Evolutionary conservation across 1,140 invertebrate genomes (phyloP), one percentile per base, ranked within the genome.

Genomic region (Stenopsyche tienmushanensis): DNA sequence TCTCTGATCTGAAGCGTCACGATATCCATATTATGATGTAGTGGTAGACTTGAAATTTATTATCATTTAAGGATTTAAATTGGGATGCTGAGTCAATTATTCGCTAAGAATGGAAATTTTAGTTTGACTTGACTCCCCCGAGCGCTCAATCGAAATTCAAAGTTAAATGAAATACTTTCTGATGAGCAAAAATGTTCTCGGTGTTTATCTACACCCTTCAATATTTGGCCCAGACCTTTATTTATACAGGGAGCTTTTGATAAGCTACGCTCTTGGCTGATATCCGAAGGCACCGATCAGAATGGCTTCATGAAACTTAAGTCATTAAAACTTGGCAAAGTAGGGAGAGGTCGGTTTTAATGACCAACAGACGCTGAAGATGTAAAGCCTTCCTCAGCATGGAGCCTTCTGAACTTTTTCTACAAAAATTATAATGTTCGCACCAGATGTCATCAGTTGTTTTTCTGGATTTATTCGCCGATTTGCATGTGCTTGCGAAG

Each of bases 321-420:
- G 54, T 57, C 54, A 34, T 57, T 57, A 57, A 57, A 57, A 57
- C 54, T 57, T 57, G 41, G 5, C 29, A 34, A 34, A 34, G 29
- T 34, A 13, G 13, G 29, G 5, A 34, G 29, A 34, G 5, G 5
- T 34, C 29, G 13, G 29, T 34, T 34, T 34, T 34, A 34, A 34
- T 34, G 13, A 5, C 5, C 29, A 13, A 34, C 29, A 34, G 29
- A 34, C 29, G 29, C 29, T 13, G 29, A 34, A 13, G 29, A 34
- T 13, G 29, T 13, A 5, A 34, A 34, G n/a, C n/a, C n/a, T n/a
- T n/a, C n/a, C n/a, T n/a, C n/a, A n/a, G n/a, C n/a, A n/a, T n/a
- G n/a, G n/a, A n/a, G n/a, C n/a, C n/a, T n/a, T n/a, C n/a, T n/a
- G n/a, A n/a, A n/a, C n/a, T n/a, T n/a, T n/a, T n/a, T n/a, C n/a